A percentile compares a stretch with the other conserved stretches of the same genome.
Conservation (phyloP, 1,140 invertebrate species). For the Trypoxylus dichotomus region DNA sequence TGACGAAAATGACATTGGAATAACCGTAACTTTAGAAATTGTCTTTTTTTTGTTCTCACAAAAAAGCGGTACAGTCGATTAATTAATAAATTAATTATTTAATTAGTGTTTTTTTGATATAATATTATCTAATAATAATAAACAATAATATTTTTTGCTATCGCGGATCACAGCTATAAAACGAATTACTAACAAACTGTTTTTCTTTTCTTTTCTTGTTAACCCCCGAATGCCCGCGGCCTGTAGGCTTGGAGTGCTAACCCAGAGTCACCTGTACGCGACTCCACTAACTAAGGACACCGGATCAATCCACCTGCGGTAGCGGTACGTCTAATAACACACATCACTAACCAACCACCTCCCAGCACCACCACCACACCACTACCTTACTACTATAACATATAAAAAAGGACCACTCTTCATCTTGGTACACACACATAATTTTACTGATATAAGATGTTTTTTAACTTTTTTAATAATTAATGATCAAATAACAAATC, state of each 20-base stretch:
- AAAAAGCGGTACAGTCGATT: slow-evolving; percentile 27
- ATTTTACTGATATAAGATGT: not conserved
- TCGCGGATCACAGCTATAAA: slow-evolving; percentile 36
- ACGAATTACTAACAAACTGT: slow-evolving; percentile 61
- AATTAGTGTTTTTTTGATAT: slow-evolving; percentile 35
- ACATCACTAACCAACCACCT: slow-evolving; percentile 37
- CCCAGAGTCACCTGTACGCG: slow-evolving; percentile 34
- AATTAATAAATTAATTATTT: slow-evolving; percentile 34
- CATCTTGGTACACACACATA: slow-evolving; percentile 12
- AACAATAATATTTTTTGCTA: slow-evolving; percentile 37
- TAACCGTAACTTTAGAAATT: not conserved
- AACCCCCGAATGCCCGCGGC: slow-evolving; percentile 63
- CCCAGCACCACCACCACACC: slow-evolving; percentile 10
- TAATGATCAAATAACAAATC: not conserved
- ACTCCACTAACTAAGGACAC: slow-evolving; percentile 32
- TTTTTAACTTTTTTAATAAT: slow-evolving; percentile 9
- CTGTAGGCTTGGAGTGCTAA: slow-evolving; percentile 53
- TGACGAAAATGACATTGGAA: not conserved
- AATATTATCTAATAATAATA: slow-evolving; percentile 28
- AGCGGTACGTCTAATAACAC: slow-evolving; percentile 42
- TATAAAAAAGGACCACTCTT: not conserved
- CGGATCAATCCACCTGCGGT: slow-evolving; percentile 39
- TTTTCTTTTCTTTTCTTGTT: slow-evolving; percentile 65
- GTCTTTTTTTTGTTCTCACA: not conserved
- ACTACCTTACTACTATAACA: slow-evolving; percentile 4